Percentiles rank a stretch among this genome's conserved stretches.
Conservation (phyloP, 1,140 invertebrate species). For the Argopecten irradians region DNA sequence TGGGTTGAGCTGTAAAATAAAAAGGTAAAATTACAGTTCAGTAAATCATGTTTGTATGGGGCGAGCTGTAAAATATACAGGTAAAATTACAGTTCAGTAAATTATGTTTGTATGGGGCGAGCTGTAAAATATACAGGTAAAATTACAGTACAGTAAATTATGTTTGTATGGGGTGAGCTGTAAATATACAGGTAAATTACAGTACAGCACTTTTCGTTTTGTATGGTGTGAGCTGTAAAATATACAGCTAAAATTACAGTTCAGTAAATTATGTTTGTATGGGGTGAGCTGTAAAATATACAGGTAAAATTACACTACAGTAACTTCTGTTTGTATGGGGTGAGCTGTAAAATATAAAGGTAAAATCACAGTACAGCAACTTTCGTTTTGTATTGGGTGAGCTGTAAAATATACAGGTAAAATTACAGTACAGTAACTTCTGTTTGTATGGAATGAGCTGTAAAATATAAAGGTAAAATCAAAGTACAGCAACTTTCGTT, state of each 20-base stretch:
- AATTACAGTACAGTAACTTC: background rate
- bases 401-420: slow-evolving; percentile 49
- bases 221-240: background rate
- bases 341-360: background rate
- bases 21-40: too few relatives aligned
- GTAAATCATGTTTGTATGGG: too few relatives aligned
- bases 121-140: too few relatives aligned
- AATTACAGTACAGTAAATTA: background rate
- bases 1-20: too few relatives aligned
- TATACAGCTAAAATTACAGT: background rate
- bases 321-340: too few relatives aligned
- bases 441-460: background rate
- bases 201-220: background rate
- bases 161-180: slow-evolving; percentile 7
- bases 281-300: background rate
- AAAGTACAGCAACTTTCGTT: background rate
- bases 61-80: too few relatives aligned
- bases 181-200: background rate
- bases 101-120: too few relatives aligned
- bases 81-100: too few relatives aligned
- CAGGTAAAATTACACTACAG: background rate
- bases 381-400: slow-evolving; percentile 62
- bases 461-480: background rate
- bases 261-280: background rate
- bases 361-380: slow-evolving; percentile 70